Evolutionary conservation across 2,888 invertebrate species (phyloP).

Genomic region (Dexiosoma caninum): DNA sequence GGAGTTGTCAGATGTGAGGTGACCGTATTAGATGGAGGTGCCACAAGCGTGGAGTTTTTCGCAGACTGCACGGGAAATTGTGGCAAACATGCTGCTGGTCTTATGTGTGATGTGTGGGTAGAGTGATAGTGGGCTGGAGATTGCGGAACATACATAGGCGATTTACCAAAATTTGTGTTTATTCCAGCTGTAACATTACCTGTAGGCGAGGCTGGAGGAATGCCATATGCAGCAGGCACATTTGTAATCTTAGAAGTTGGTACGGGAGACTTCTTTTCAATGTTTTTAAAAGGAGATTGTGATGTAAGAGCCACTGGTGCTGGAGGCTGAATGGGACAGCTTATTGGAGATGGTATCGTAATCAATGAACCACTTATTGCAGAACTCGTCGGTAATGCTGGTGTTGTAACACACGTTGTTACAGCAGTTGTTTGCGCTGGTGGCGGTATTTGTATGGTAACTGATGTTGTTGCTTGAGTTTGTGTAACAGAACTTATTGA

Average conservation of each 20-base stretch:
- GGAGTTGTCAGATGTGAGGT: conserved; percentile 55
- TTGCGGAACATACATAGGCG: conserved; percentile 72
- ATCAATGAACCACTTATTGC: conserved; percentile 15
- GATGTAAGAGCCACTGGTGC: conserved; percentile 49
- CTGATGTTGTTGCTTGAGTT: conserved; percentile 15
- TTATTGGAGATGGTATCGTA: conserved; percentile 46
- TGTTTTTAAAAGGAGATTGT: conserved; percentile 66
- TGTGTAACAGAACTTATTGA: conserved; percentile 51
- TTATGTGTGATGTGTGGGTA: conserved; percentile 69
- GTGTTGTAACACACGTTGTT: not conserved
- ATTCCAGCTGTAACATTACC: conserved; percentile 62
- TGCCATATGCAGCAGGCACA: conserved; percentile 72
- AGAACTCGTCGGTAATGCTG: conserved; percentile 7
- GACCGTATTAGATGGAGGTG: conserved; percentile 53
- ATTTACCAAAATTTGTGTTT: conserved; percentile 67
- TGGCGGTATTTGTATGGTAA: not conserved
- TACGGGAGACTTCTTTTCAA: conserved; percentile 74
- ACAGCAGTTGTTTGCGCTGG: not conserved
- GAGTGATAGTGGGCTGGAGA: conserved; percentile 73
- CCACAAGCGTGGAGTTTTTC: conserved; percentile 61
- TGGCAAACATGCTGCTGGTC: conserved; percentile 65
- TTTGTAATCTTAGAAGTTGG: conserved; percentile 74
- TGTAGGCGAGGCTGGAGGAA: conserved; percentile 65
- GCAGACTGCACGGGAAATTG: conserved; percentile 66
- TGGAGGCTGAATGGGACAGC: conserved; percentile 48